Evolutionary conservation across 2,888 invertebrate genomes (phyloP), one percentile per base, ranked within the genome.

Genomic region (Orchestes rusci): DNA sequence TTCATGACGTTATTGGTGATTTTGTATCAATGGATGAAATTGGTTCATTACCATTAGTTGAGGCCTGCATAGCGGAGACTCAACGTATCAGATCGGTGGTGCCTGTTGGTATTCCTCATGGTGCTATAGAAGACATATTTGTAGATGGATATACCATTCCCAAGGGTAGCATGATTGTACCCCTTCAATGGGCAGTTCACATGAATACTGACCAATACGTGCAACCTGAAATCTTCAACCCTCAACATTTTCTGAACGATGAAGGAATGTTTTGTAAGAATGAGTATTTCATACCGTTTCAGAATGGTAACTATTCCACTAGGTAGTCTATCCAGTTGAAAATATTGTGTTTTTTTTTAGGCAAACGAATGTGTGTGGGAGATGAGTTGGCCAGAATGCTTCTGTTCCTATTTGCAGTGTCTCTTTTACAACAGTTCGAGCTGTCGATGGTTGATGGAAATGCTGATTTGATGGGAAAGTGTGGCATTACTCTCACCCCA

Each of bases 81-180:
- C 87, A 88, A 62, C 74, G 92, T 38, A 77, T 89, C 29, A 73
- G 88, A 17, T 79, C 84, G 1, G 84, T 87, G 3, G 82, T 87
- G 1, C 90, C 91, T 0, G 69, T 87, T 19, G 91, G 92, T 20
- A 82, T 91, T 54, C 90, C 92, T 4, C 91, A 91, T 62, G 88
- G 89, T 29, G 77, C 83, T 3, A 59, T 70, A 0, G 66, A 75
- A 56, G 79, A 75, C 36, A 43, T 63, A 1, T 54, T 57, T 28
- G 56, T 70, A 3, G 59, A 60, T 16, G 60, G 77, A n/a, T 86
- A 76, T 60, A 68, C 60, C 41, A 73, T 90, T 38, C 81, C 84
- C 0, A 77, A 77, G 61, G 76, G 82, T 56, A 60, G 79, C 52
- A 74, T 89, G 89, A 70, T 90, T 10, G 70, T 90, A n/a, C 82